Percentiles rank a stretch among this genome's conserved stretches.
Conservation (phyloP, 2,888 invertebrate species). For the Corythucha ciliata region DNA sequence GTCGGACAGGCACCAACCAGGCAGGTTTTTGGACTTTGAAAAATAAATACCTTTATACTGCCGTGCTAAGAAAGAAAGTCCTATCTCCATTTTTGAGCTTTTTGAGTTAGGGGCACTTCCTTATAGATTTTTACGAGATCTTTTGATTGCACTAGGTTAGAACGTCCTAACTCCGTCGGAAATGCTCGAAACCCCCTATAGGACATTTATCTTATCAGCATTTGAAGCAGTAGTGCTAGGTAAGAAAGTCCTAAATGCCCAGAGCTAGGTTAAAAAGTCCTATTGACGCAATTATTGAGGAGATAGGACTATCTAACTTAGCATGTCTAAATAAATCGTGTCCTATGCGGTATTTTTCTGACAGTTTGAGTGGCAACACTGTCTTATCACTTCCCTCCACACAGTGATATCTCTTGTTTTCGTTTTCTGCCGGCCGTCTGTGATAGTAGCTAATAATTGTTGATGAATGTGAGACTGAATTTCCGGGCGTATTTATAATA, state of each 20-base stretch:
- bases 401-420: constrained; percentile 1
- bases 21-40: too few relatives aligned
- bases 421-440: neutral
- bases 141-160: constrained; percentile 1
- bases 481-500: constrained; percentile 1
- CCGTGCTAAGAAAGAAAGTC: constrained; percentile 1
- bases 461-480: constrained; percentile 1
- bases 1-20: too few relatives aligned
- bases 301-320: constrained; percentile 1
- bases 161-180: constrained; percentile 1
- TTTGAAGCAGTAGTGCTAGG: constrained; percentile 1
- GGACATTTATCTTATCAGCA: neutral
- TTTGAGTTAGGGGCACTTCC: constrained; percentile 1
- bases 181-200: neutral
- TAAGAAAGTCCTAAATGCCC: constrained; percentile 1
- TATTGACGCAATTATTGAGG: constrained; percentile 1
- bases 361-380: constrained; percentile 1
- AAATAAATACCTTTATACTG: too few relatives aligned
- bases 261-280: constrained; percentile 1
- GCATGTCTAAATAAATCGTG: constrained; percentile 1
- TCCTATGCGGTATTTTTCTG: constrained; percentile 1
- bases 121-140: neutral
- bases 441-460: constrained; percentile 1
- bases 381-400: constrained; percentile 1
- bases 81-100: constrained; percentile 1